Conservation (phyloP, 2,113 vertebrate species). For the Colius striatus region DNA sequence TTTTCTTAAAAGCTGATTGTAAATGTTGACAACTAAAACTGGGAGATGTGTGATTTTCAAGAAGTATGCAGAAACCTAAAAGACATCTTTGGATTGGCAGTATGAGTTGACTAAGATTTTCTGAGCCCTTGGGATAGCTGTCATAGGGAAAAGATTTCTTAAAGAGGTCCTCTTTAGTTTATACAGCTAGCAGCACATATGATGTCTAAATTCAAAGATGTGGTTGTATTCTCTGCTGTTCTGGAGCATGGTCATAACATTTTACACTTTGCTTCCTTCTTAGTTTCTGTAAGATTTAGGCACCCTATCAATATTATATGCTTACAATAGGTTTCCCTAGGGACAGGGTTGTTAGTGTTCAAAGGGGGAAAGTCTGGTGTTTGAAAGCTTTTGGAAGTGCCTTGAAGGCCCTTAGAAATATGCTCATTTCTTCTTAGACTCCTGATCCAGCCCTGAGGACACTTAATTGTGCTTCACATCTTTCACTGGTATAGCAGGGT, state of each 20-base stretch:
- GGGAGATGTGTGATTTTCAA: background rate
- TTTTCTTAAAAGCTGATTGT: background rate
- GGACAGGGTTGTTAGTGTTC: slow-evolving; percentile 12
- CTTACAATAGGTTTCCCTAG: slow-evolving; percentile 26
- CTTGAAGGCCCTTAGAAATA: background rate
- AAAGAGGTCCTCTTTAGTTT: background rate
- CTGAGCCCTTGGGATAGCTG: background rate
- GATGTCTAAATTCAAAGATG: background rate
- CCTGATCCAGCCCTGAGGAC: background rate
- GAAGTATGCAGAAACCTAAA: background rate
- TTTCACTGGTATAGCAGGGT: background rate
- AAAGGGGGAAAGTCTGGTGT: background rate
- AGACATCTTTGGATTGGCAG: background rate
- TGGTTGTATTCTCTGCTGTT: background rate
- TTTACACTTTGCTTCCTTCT: background rate
- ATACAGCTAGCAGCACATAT: background rate
- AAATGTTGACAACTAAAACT: background rate
- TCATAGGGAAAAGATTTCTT: background rate
- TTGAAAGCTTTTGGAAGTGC: slow-evolving; percentile 28
- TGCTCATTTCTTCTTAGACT: background rate
- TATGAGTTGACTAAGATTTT: background rate
- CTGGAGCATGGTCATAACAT: background rate
- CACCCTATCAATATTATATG: background rate
- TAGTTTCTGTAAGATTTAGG: background rate
- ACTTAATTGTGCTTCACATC: background rate